Evolutionary conservation across 92 coral and sea anemone species (phyloP), one percentile per base, ranked within the genome.

Genomic region (Montipora capitata): DNA sequence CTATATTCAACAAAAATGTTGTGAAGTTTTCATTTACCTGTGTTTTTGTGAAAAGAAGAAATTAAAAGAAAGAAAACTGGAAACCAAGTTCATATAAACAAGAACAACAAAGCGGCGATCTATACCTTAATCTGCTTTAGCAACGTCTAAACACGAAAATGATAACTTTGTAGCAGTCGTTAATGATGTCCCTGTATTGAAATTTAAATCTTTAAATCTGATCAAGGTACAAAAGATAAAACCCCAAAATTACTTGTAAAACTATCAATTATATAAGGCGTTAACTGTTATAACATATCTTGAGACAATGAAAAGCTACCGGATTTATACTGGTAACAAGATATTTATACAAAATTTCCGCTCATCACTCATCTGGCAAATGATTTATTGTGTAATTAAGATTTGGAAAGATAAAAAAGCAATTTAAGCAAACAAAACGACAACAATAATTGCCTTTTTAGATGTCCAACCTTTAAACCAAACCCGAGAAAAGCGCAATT

Each of bases 401-500:
- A 57, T 73, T 72, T 72, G 71, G 43, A 61, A 82, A 71, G 71
- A 82, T 56, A 82, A 44, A 43, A 83, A 9, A 43, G 79, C 59
- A 43, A 4, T 44, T 20, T 40, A 57, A 41, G 80, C 59, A 72
- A 83, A 83, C 64, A 83, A 7, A 72, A 59, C 17, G 7, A 17
- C 41, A 72, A 70, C 17, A 58, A 18, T 83, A 45, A 83, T 83
- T 61, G 78, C 79, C 42, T 72, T 72, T 73, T 18, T 41, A 61
- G 72, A 81, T 81, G 68, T 61, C 45, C 35, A 40, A 11, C 72
- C 72, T 54, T 40, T 77, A 82, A 82, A 71, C 16, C 54, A 72
- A 56, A 72, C 43, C 57, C 4, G 70, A 72, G 67, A 68, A 81
- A 81, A 81, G 85, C 54, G 77, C 85, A 81, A 81, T 68, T 80